A percentile compares a stretch with the other conserved stretches of the same genome.
Conservation (phyloP, 1,140 invertebrate species). For the Zaprionus kolodkinae region DNA sequence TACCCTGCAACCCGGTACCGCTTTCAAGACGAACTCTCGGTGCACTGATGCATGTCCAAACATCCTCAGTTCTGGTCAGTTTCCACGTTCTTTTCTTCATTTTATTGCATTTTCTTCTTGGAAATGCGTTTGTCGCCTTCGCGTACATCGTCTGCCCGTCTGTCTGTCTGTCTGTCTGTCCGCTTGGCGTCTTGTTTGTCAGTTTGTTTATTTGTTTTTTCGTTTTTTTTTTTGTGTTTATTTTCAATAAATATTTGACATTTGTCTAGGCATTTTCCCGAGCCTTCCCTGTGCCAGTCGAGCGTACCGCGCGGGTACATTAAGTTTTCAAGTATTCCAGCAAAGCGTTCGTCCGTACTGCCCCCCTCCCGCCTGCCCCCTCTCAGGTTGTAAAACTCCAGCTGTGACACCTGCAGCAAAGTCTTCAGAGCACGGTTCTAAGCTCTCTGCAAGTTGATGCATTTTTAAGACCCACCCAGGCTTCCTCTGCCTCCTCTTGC, state of each 20-base stretch:
- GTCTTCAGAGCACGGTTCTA: slow-evolving; percentile 27
- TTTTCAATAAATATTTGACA: slow-evolving; percentile 83
- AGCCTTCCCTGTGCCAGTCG: slow-evolving; percentile 49
- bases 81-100: slow-evolving; percentile 54
- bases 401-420: slow-evolving; percentile 57
- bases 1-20: slow-evolving; percentile 51
- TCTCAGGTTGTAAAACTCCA: not conserved
- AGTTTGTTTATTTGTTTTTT: slow-evolving; percentile 75
- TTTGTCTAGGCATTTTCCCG: slow-evolving; percentile 79
- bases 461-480: slow-evolving; percentile 24
- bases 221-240: slow-evolving; percentile 51
- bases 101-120: slow-evolving; percentile 76
- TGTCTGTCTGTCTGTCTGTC: slow-evolving; percentile 12
- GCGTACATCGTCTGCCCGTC: slow-evolving; percentile 5
- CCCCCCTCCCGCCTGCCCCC: no score
- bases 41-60: slow-evolving; percentile 77
- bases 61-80: slow-evolving; percentile 82
- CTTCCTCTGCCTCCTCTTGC: not conserved
- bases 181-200: slow-evolving; percentile 69
- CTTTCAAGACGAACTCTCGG: slow-evolving; percentile 50
- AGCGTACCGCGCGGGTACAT: slow-evolving; percentile 72
- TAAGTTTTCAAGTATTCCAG: slow-evolving; percentile 73
- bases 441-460: slow-evolving; percentile 33
- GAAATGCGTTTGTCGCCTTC: slow-evolving; percentile 70
- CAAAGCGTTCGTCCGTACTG: slow-evolving; percentile 10